Conservation (phyloP, 2,888 invertebrate genomes). For the Tiphia femorata region DNA sequence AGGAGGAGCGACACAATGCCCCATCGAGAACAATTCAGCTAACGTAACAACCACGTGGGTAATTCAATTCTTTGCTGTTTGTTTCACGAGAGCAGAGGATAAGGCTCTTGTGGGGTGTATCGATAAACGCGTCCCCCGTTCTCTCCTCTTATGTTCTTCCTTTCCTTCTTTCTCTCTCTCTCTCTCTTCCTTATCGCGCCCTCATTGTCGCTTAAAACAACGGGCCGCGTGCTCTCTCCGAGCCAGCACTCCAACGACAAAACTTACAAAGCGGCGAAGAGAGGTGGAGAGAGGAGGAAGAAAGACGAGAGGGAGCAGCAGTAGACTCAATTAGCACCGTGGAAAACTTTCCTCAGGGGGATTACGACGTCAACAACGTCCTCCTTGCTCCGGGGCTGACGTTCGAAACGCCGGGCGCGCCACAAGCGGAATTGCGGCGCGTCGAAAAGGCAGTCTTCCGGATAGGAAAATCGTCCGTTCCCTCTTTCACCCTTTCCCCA, state of each 20-base stretch:
- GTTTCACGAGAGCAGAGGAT: too few relatives aligned
- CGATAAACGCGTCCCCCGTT: too few relatives aligned
- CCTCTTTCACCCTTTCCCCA: too few relatives aligned
- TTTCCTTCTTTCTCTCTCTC: neutral
- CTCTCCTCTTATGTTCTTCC: neutral
- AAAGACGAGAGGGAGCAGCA: conserved; percentile 8
- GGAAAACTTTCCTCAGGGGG: conserved; percentile 51
- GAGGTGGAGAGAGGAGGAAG: neutral
- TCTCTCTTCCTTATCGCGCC: conserved; percentile 20
- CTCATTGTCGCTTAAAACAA: conserved; percentile 32
- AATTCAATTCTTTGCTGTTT: too few relatives aligned
- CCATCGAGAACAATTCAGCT: too few relatives aligned
- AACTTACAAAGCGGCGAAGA: conserved; percentile 33
- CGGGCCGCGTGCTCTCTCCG: conserved; percentile 8
- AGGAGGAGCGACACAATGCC: too few relatives aligned
- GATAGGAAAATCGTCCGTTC: conserved; percentile 2
- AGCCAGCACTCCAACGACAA: conserved; percentile 34
- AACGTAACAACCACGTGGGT: too few relatives aligned
- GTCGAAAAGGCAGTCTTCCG: conserved; percentile 39
- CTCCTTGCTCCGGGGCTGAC: conserved; percentile 27
- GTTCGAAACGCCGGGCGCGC: too few relatives aligned
- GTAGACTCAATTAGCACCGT: conserved; percentile 55
- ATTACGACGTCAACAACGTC: conserved; percentile 58
- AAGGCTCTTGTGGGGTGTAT: too few relatives aligned
- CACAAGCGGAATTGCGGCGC: conserved; percentile 34